Evolutionary conservation across 1,140 invertebrate species (phyloP).

Genomic region (Sycobia sp.): DNA sequence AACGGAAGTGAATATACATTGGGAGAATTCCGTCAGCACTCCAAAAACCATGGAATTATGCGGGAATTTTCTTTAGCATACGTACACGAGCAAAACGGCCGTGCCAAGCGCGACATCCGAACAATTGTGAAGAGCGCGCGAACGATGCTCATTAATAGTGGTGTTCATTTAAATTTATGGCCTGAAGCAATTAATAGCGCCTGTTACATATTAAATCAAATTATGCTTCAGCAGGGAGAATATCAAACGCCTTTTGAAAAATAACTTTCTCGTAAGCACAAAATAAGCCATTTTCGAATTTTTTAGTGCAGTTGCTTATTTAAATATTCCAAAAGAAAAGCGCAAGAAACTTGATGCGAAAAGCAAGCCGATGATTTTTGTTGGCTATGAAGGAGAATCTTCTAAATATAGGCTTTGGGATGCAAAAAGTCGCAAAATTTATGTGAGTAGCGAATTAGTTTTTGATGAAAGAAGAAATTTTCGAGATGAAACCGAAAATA

Average conservation of each 20-base stretch:
- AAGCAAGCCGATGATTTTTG: constrained; percentile 40
- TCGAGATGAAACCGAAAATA: not conserved
- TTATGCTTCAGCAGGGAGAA: not conserved
- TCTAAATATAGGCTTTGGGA: no score
- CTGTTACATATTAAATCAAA: not conserved
- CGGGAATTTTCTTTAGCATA: no score
- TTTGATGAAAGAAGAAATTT: no score
- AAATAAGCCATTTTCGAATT: not conserved
- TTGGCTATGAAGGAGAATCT: constrained; percentile 36
- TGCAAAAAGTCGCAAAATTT: constrained; percentile 34
- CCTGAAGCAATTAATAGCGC: no score
- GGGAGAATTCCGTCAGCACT: not conserved
- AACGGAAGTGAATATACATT: constrained; percentile 20
- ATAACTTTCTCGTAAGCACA: not conserved
- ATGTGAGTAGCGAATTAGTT: not conserved
- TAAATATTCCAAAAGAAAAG: no score
- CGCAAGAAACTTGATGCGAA: constrained; percentile 49
- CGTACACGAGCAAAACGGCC: no score
- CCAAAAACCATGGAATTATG: constrained; percentile 28
- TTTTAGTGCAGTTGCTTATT: constrained; percentile 38
- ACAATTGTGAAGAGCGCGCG: not conserved
- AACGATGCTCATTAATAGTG: no score
- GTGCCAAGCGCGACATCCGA: constrained; percentile 50
- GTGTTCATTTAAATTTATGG: no score
- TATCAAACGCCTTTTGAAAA: constrained; percentile 6